Conservation (phyloP, 2,797 vertebrate species). For the Cyprinella venusta region DNA sequence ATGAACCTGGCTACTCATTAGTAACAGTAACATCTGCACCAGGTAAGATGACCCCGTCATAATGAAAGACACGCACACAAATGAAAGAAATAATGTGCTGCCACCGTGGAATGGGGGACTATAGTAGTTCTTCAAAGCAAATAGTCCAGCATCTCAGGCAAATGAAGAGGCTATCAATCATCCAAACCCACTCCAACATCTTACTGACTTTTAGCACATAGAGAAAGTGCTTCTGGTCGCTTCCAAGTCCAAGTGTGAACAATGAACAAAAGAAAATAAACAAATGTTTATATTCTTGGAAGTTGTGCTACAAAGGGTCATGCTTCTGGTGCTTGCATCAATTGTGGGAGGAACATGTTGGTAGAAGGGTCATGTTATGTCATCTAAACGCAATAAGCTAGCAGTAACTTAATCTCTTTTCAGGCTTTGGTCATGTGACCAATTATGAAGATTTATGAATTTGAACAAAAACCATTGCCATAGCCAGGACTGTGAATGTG, state of each 20-base stretch:
- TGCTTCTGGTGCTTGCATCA: background rate
- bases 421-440: background rate
- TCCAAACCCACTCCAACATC: background rate
- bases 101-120: conserved; percentile 68
- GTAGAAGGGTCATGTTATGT: background rate
- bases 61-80: conserved; percentile 78
- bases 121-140: conserved; percentile 63
- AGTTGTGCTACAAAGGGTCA: background rate
- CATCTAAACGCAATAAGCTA: too few species aligned
- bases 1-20: conserved; percentile 79
- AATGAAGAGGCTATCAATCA: conserved; percentile 18
- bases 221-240: conserved; percentile 17
- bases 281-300: background rate
- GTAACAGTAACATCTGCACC: conserved; percentile 82
- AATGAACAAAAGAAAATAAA: background rate
- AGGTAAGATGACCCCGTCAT: conserved; percentile 72
- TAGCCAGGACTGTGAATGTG: background rate
- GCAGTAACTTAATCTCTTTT: background rate
- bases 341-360: background rate
- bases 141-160: background rate
- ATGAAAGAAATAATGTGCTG: conserved; percentile 74
- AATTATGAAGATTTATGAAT: background rate
- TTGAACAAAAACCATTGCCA: background rate
- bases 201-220: background rate
- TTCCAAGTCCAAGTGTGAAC: background rate